A percentile compares a stretch with the other conserved stretches of the same genome.
phyloP scores from a whole-genome alignment of 2,888 invertebrate genomes.

The Troides aeacus region DNA sequence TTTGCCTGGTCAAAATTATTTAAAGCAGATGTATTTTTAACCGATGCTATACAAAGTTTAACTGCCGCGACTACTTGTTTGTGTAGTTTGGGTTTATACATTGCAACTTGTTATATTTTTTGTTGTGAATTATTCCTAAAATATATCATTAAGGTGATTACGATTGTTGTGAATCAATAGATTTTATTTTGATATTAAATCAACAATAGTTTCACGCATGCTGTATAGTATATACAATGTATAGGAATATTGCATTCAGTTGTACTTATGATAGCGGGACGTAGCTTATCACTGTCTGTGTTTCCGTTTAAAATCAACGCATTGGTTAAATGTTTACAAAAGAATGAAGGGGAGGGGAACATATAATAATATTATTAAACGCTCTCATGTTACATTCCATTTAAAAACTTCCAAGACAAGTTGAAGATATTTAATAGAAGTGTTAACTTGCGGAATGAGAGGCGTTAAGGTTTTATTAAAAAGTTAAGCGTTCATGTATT shows the following conservation, averaged over 20 bases:
- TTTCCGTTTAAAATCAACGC: conserved; percentile 25
- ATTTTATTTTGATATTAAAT: neutral
- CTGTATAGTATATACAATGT: neutral
- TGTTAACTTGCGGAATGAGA: neutral
- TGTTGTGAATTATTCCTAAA: no score
- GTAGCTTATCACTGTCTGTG: conserved; percentile 20
- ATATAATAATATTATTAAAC: neutral
- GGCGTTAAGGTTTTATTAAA: neutral
- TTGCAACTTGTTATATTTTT: no score
- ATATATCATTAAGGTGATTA: no score
- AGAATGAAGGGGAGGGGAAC: neutral
- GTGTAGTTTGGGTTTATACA: no score
- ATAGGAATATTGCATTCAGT: neutral
- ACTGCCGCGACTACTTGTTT: no score
- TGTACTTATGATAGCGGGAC: conserved; percentile 18
- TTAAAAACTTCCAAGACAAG: no score
- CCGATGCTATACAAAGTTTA: no score
- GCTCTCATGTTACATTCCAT: neutral
- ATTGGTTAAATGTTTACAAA: neutral
- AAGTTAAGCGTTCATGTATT: neutral
- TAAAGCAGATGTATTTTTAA: neutral
- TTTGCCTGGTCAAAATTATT: neutral
- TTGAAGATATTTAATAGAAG: no score
- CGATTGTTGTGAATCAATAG: no score
- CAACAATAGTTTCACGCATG: neutral